Evolutionary conservation across 2,888 invertebrate genomes (phyloP).

Genomic region (Crocallis elinguaria): DNA sequence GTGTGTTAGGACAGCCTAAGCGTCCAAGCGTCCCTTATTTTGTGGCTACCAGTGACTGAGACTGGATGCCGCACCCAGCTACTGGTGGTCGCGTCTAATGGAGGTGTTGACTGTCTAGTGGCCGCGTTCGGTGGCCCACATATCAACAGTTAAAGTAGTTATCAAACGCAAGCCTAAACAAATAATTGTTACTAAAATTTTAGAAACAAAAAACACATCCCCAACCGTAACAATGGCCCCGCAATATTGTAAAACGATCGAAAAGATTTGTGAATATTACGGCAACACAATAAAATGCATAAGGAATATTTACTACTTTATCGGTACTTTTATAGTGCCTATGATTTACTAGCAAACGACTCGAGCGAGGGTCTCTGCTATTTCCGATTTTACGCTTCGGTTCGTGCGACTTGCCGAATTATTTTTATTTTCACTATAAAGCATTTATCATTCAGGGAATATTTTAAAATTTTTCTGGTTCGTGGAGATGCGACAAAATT

Average conservation of each 20-base stretch:
- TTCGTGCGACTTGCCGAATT: constrained; percentile 55
- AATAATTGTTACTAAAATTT: too few species aligned
- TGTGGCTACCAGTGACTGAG: too few species aligned
- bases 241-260: constrained; percentile 39
- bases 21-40: too few species aligned
- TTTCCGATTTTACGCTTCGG: constrained; percentile 78
- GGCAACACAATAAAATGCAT: constrained; percentile 68
- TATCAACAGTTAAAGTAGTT: too few species aligned
- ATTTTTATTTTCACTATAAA: constrained; percentile 49
- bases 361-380: constrained; percentile 65
- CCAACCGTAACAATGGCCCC: constrained; percentile 27
- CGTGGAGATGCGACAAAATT: constrained; percentile 9
- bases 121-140: too few species aligned
- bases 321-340: constrained; percentile 76
- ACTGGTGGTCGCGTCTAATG: too few species aligned
- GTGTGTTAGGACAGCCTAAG: too few species aligned
- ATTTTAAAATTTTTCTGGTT: constrained; percentile 34
- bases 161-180: too few species aligned
- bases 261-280: constrained; percentile 64
- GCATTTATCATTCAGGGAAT: constrained; percentile 37
- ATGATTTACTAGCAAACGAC: constrained; percentile 76
- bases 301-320: constrained; percentile 77
- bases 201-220: constrained; percentile 7
- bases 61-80: too few species aligned
- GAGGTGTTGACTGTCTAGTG: too few species aligned